These are phyloP conservation scores for Sabatieria punctata DNA, from an alignment of 2,888 invertebrate genomes.

Conservation along the genomic window DNA sequence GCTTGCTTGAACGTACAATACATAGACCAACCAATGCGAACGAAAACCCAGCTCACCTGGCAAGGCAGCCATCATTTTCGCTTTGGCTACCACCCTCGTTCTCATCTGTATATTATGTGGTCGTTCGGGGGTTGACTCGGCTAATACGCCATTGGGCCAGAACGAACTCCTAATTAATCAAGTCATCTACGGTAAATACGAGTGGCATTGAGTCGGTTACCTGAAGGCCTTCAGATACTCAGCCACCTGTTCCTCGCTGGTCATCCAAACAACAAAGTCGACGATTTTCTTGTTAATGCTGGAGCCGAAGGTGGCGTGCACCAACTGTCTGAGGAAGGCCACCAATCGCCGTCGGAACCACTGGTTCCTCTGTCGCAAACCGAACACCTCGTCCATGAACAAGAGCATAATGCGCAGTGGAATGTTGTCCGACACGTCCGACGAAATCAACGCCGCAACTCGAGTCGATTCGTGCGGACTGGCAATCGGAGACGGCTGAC, in stretches of 20 bases:
- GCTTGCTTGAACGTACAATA: background rate
- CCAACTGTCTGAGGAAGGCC: slow-evolving; percentile 54
- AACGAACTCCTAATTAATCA: slow-evolving; percentile 40
- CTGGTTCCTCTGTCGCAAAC: slow-evolving; percentile 58
- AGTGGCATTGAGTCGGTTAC: too few species aligned
- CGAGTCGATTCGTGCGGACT: slow-evolving; percentile 15
- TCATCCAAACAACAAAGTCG: slow-evolving; percentile 65
- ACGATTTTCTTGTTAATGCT: slow-evolving; percentile 67
- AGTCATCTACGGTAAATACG: too few species aligned
- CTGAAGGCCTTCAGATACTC: slow-evolving; percentile 66
- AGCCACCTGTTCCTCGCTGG: slow-evolving; percentile 70
- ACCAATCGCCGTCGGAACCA: slow-evolving; percentile 61
- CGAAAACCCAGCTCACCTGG: slow-evolving; percentile 44
- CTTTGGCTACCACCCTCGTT: slow-evolving; percentile 66
- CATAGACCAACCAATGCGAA: background rate
- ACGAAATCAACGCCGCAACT: slow-evolving; percentile 16
- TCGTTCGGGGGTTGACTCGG: slow-evolving; percentile 40
- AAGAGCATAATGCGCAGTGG: slow-evolving; percentile 59
- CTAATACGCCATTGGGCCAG: slow-evolving; percentile 44
- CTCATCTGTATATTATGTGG: slow-evolving; percentile 49
- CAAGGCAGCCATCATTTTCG: slow-evolving; percentile 60
- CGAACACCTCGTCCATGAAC: slow-evolving; percentile 53
- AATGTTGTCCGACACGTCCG: slow-evolving; percentile 48
- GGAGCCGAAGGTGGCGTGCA: slow-evolving; percentile 61
- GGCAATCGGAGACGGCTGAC: background rate